Evolutionary conservation across 1,140 invertebrate genomes (phyloP).

Genomic region (Drosophila sulfurigaster): DNA sequence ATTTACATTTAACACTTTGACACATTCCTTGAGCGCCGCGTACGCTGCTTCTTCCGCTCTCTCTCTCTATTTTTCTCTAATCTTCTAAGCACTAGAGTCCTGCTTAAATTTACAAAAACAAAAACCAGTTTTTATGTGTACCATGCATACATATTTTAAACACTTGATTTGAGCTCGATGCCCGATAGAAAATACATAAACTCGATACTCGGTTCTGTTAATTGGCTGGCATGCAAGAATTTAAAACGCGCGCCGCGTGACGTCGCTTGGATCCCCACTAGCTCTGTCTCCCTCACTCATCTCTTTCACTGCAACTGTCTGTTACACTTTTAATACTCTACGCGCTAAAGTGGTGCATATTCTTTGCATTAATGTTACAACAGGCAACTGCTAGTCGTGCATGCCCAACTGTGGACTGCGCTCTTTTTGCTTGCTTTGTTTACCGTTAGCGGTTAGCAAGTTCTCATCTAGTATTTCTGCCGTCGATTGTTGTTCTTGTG

Average conservation of each 20-base stretch:
- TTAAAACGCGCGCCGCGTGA: conserved; percentile 69
- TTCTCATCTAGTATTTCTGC: conserved; percentile 38
- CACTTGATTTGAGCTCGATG: conserved; percentile 48
- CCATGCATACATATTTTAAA: conserved; percentile 14
- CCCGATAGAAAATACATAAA: conserved; percentile 26
- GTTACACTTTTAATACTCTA: conserved; percentile 50
- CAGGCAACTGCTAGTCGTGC: background rate
- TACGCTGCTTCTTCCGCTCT: background rate
- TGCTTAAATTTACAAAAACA: conserved; percentile 32
- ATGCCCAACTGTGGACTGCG: background rate
- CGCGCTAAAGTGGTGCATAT: background rate
- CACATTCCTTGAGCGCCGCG: background rate
- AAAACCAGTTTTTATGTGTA: conserved; percentile 54
- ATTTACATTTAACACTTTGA: conserved; percentile 56
- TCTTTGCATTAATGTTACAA: background rate
- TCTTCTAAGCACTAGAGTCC: conserved; percentile 37
- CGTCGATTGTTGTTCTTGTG: conserved; percentile 33
- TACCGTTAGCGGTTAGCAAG: conserved; percentile 69
- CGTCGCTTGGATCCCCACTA: conserved; percentile 43
- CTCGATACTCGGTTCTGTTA: conserved; percentile 47
- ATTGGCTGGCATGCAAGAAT: conserved; percentile 63
- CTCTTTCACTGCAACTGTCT: conserved; percentile 51
- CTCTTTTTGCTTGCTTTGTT: conserved; percentile 44
- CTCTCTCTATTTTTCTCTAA: background rate
- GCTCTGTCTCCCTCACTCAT: conserved; percentile 1